Base-by-base conservation (phyloP, 2,797 vertebrate species). In the Octomys mimax region DNA sequence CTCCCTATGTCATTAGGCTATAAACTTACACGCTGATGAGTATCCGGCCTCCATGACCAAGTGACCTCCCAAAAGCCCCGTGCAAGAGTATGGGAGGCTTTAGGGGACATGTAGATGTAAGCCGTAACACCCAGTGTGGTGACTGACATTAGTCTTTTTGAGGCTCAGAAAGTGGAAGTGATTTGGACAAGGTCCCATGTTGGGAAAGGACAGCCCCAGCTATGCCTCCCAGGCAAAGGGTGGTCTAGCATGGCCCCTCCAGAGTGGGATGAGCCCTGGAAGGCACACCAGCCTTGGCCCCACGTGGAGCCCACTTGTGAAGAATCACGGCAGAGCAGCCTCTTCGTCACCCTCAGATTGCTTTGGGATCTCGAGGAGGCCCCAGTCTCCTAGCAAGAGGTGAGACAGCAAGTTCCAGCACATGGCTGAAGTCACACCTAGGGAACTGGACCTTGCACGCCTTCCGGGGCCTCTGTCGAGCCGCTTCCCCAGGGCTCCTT, bases 241-340 rank as follows among this genome's bases (percentile, higher is more conserved):
- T 12, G 18, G 2, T 39, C 84, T 21, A 1, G 24, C 1, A 1
- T 31, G 14, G 46, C 19, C 14, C 8, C 22, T 61, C 61, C 0
- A 0, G 33, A 39, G 26, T 2, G 11, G 36, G 9, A 13, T 24
- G 46, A 46, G 13, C 66, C 18, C 89, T 54, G 6, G 0, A 33
- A 33, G 14, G 61, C 39, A 0, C 0, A 0, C 42, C 52, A 54
- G 59, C 18, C 31, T 52, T 7, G 5, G n/a, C 86, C 66, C 66
- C 3, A 3, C 7, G 2, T 0, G 0, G 22, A 64, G n/a, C 49
- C 57, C 2, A 2, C 28, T 14, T 3, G 4, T 0, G 2, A 79
- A 54, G 64, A 89, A 24, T n/a, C 2, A 0, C n/a, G 10, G 75
- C 88, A 24, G 31, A 64, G 81, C 61, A 80, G 13, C 26, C 2